phyloP scores from a whole-genome alignment of 2,888 invertebrate species.

The Chymomyza fuscimana region DNA sequence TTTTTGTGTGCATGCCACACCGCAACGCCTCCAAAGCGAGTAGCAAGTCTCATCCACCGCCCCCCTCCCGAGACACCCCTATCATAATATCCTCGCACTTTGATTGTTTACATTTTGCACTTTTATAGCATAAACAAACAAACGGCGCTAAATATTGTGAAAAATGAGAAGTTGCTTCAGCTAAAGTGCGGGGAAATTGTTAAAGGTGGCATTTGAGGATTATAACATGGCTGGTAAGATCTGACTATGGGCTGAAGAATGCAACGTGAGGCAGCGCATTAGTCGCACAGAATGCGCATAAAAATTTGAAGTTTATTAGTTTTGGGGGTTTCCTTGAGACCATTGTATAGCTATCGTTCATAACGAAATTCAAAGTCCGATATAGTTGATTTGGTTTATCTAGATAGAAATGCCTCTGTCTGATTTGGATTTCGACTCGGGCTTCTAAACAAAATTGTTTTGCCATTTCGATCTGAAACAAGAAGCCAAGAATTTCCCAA shows the following conservation, averaged over 20 bases:
- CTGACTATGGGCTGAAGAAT: neutral
- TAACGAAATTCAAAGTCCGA: no score
- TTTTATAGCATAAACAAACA: slow-evolving; percentile 72
- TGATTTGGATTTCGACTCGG: no score
- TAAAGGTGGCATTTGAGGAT: neutral
- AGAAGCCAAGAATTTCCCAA: no score
- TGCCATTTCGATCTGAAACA: no score
- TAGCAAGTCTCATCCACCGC: neutral
- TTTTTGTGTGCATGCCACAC: slow-evolving; percentile 54
- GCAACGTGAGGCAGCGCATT: neutral
- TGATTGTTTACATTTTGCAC: slow-evolving; percentile 78
- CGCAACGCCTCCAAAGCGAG: slow-evolving; percentile 36
- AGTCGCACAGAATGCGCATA: neutral
- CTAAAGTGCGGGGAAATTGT: neutral
- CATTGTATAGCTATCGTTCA: no score
- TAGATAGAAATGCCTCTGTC: no score
- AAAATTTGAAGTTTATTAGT: neutral
- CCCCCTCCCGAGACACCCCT: slow-evolving; percentile 6
- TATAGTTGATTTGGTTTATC: no score
- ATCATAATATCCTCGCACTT: slow-evolving; percentile 52
- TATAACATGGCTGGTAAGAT: neutral
- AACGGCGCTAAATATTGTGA: slow-evolving; percentile 66
- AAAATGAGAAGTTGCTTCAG: slow-evolving; percentile 35
- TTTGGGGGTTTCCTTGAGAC: no score
- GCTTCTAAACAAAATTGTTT: no score